These are phyloP conservation scores for Parotocinclus haroldoi DNA, from an alignment of 2,797 vertebrate genomes.

Conservation along the genomic window DNA sequence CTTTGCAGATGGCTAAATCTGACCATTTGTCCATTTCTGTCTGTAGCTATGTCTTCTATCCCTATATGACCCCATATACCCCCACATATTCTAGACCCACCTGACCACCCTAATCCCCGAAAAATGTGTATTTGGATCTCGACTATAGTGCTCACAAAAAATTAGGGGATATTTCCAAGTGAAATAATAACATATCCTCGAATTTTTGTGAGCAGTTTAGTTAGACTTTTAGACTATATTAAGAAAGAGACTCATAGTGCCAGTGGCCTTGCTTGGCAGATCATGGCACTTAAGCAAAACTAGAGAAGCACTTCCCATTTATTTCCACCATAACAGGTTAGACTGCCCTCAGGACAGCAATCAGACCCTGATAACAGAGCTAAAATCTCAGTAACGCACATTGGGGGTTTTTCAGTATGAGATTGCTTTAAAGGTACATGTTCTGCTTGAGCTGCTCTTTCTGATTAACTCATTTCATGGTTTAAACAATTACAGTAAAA, in stretches of 20 bases:
- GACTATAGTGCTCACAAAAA: too few relatives aligned
- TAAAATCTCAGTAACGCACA: constrained; percentile 36
- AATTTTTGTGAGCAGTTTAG: too few relatives aligned
- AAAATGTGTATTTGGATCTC: constrained; percentile 42
- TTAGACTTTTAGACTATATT: constrained; percentile 46
- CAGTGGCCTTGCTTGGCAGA: constrained; percentile 43
- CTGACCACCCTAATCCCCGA: constrained; percentile 18
- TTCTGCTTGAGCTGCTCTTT: constrained; percentile 19
- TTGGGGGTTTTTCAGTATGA: constrained; percentile 15
- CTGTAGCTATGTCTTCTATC: constrained; percentile 23
- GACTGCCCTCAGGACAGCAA: constrained; percentile 42
- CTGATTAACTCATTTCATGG: constrained; percentile 30
- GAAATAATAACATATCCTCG: too few relatives aligned
- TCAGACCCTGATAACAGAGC: constrained; percentile 51
- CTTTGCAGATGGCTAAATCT: constrained; percentile 6
- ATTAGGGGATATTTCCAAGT: too few relatives aligned
- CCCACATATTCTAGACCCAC: too few relatives aligned
- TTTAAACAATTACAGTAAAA: constrained; percentile 35
- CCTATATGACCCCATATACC: too few relatives aligned
- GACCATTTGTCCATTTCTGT: constrained; percentile 6
- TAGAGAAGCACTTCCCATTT: constrained; percentile 43
- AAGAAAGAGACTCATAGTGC: constrained; percentile 37
- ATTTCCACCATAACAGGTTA: constrained; percentile 46
- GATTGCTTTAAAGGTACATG: constrained; percentile 12
- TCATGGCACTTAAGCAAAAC: constrained; percentile 43